Base-by-base conservation (phyloP, 2,113 vertebrate genomes). In the Archilochus colubris region DNA sequence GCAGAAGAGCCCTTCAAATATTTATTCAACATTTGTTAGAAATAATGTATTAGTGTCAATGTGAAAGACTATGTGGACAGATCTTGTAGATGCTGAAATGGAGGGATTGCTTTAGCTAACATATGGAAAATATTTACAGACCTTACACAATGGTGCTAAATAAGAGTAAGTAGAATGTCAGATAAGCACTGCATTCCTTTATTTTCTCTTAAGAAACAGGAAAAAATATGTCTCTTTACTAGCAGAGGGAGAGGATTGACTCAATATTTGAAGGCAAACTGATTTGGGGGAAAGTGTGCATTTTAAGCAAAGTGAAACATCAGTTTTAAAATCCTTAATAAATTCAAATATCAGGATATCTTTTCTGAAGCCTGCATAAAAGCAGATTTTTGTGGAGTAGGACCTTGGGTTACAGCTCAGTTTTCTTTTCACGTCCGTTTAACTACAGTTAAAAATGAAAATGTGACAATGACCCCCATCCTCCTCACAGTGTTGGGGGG, bases 101-200 rank as follows among this genome's bases (percentile, higher is more conserved):
- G 59, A 94, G 59, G 28, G 36, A 83, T 88, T 96, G 85, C 88
- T 91, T 91, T 79, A 90, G 62, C 91, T 69, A 97, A 85, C 88
- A 88, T 87, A 89, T 79, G 94, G 94, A 92, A 96, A 96, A 48
- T 82, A 81, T 94, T 97, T 97, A 83, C 59, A 70, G 80, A n/a
- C 46, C 46, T 85, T 95, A 83, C 77, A 81, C 51, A 70, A 54
- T 79, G 74, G 68, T 94, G 80, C 94, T 94, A 78, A 78, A 31
- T 87, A 82, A 62, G 55, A 93, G 82, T 94, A 94, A 96, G 90
- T 78, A 96, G 76, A 94, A 75, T 75, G 75, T 94, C 86, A 94
- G 91, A 94, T 96, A 93, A 96, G 76, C 55, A 62, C 58, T 82
- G 82, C 86, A 93, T 96, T 94, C 75, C 79, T 93, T 88, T 95